Percentiles rank a stretch among this genome's conserved stretches.
Conservation (phyloP, 2,113 vertebrate species). For the Lates calcarifer region DNA sequence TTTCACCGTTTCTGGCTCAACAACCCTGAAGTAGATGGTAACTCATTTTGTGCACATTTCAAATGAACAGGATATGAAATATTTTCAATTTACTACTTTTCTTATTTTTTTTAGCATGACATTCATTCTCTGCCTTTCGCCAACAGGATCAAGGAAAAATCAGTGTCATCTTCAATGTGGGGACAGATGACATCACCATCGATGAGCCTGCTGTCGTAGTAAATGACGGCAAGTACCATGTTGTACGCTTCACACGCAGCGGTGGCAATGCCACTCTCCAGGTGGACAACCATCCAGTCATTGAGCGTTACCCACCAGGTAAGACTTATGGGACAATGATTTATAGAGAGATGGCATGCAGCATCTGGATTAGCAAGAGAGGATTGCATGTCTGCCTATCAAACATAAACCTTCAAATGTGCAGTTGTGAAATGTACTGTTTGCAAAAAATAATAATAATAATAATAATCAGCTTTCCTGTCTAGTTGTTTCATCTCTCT, state of each 20-base stretch:
- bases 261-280: slow-evolving; percentile 97
- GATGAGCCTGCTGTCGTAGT: slow-evolving; percentile 93
- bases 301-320: slow-evolving; percentile 96
- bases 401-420: slow-evolving; percentile 30
- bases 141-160: slow-evolving; percentile 93
- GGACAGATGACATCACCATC: slow-evolving; percentile 95
- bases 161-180: slow-evolving; percentile 96
- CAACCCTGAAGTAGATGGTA: neutral
- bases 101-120: neutral
- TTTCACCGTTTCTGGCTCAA: slow-evolving; percentile 23
- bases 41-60: neutral
- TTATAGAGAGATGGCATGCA: slow-evolving; percentile 52
- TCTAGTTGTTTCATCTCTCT: slow-evolving; percentile 59
- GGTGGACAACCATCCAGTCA: slow-evolving; percentile 97
- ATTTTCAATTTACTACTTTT: neutral
- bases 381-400: slow-evolving; percentile 58
- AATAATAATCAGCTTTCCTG: slow-evolving; percentile 42
- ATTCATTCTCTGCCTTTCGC: slow-evolving; percentile 19
- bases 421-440: slow-evolving; percentile 57
- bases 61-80: neutral
- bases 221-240: slow-evolving; percentile 96
- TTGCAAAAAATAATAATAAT: slow-evolving; percentile 57
- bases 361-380: slow-evolving; percentile 27
- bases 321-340: slow-evolving; percentile 59
- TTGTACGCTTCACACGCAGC: slow-evolving; percentile 96